phyloP scores from a whole-genome alignment of 2,797 vertebrate species.

The Florisuga fusca region DNA sequence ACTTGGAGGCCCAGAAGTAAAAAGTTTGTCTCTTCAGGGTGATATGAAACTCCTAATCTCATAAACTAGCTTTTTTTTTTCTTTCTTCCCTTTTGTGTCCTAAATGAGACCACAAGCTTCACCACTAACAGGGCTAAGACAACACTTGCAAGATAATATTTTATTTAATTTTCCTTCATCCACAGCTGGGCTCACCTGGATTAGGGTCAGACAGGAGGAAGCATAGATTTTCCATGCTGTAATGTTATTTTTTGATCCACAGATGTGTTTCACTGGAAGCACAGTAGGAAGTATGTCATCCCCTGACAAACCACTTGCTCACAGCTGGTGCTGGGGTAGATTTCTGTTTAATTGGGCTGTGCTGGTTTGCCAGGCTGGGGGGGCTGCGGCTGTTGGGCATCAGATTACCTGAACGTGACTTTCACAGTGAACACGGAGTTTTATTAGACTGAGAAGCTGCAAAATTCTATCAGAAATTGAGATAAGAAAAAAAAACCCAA shows the following conservation, averaged over 20 bases:
- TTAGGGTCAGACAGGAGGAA: not conserved
- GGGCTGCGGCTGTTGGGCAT: not conserved
- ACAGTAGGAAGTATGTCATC: not conserved
- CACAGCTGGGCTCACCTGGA: conserved; percentile 8
- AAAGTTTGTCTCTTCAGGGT: not conserved
- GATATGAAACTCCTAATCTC: not conserved
- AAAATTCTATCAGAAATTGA: not conserved
- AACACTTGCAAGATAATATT: not conserved
- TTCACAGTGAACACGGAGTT: not conserved
- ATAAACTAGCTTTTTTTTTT: not conserved
- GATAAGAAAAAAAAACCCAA: not conserved
- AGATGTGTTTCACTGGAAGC: not conserved
- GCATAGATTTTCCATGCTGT: not conserved
- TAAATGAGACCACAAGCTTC: not conserved
- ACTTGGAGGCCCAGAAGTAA: not conserved
- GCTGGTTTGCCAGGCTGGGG: not conserved
- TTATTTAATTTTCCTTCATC: not conserved
- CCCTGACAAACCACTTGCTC: not conserved
- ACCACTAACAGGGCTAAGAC: not conserved
- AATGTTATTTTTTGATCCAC: not conserved
- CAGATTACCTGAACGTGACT: not conserved
- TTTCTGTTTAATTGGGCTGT: not conserved
- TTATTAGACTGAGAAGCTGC: not conserved
- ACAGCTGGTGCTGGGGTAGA: not conserved
- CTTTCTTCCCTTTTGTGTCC: not conserved